phyloP scores from a whole-genome alignment of 2,113 vertebrate genomes.

The Dicrurus megarhynchus region DNA sequence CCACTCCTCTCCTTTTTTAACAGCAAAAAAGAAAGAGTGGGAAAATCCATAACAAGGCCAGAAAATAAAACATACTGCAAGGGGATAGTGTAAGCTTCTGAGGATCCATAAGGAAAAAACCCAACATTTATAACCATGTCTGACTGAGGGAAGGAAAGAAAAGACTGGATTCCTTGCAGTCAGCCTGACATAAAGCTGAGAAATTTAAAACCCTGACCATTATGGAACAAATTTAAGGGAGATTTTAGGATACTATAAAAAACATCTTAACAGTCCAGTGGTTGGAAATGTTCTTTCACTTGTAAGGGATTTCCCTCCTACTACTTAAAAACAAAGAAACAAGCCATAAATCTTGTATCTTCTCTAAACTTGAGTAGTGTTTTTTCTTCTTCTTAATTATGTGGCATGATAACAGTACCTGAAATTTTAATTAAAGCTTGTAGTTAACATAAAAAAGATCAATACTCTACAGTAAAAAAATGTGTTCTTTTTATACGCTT shows the following conservation, averaged over 20 bases:
- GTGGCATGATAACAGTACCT: background rate
- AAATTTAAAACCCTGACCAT: background rate
- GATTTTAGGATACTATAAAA: background rate
- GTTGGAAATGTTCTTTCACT: background rate
- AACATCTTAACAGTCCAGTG: background rate
- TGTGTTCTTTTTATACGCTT: background rate
- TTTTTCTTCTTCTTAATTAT: background rate
- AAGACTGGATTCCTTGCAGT: background rate
- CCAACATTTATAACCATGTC: background rate
- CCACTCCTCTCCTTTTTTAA: accelerated
- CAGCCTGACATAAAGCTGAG: background rate
- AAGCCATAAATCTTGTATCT: background rate
- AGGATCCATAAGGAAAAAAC: background rate
- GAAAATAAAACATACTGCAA: background rate
- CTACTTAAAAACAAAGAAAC: background rate
- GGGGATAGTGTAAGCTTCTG: background rate
- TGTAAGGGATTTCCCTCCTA: background rate
- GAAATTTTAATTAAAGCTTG: slow-evolving; percentile 13
- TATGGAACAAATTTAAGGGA: background rate
- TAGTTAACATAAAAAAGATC: background rate
- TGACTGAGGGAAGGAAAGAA: background rate
- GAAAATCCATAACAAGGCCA: background rate
- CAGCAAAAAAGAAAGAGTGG: background rate
- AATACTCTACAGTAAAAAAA: background rate
- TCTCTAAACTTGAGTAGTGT: background rate